These are phyloP conservation scores for Ormyrus labotus DNA, from an alignment of 2,888 invertebrate species.

Conservation along the genomic window DNA sequence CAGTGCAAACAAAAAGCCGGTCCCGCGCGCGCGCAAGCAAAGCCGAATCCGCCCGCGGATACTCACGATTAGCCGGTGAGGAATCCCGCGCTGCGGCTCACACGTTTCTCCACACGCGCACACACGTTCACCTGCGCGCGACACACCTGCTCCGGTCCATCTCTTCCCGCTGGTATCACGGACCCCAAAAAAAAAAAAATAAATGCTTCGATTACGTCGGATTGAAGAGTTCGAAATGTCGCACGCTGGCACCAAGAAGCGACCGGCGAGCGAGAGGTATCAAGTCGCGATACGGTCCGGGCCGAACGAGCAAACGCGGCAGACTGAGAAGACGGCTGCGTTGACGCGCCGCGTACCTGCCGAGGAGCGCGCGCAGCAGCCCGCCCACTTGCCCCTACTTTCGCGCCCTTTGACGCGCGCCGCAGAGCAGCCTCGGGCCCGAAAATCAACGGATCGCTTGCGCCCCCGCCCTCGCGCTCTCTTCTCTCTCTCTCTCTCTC, in stretches of 20 bases:
- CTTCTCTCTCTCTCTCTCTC: no score
- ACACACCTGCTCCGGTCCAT: no score
- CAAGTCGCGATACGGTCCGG: neutral
- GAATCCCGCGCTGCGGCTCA: no score
- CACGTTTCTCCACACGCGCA: neutral
- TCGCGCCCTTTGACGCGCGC: conserved; percentile 20
- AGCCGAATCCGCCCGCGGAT: neutral
- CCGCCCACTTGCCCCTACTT: conserved; percentile 61
- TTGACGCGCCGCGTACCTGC: neutral
- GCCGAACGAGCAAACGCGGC: conserved; percentile 32
- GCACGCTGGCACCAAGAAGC: neutral
- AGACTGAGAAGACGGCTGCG: conserved; percentile 9
- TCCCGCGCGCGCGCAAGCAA: no score
- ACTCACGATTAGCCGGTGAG: conserved; percentile 12
- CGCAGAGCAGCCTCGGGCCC: conserved; percentile 17
- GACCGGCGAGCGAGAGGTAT: neutral
- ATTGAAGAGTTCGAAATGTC: neutral
- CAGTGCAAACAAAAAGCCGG: no score
- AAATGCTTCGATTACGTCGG: no score
- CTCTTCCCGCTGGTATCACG: no score
- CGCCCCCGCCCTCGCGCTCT: neutral
- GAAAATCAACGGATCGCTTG: conserved; percentile 23
- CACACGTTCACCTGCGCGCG: neutral
- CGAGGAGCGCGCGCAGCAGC: conserved; percentile 63
- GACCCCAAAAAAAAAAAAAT: no score